These are phyloP conservation scores for Neoitamus cyanurus DNA, from an alignment of 2,888 invertebrate genomes.

Conservation along the genomic window DNA sequence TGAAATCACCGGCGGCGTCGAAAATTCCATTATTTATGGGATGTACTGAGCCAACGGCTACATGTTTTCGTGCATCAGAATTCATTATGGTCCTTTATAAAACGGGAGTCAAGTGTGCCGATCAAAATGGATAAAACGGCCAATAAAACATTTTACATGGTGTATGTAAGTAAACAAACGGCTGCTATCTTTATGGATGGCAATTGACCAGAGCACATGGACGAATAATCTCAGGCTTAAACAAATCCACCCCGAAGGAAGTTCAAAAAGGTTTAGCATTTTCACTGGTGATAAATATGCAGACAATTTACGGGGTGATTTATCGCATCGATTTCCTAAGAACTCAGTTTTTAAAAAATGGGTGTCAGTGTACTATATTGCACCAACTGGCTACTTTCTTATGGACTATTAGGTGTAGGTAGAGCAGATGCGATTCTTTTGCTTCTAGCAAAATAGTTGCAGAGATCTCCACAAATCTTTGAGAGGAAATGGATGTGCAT, in stretches of 20 bases:
- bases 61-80: not conserved
- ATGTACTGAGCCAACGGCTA: not conserved
- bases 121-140: not conserved
- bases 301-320: not conserved
- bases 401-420: too few species aligned
- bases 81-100: not conserved
- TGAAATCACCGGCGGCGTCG: not conserved
- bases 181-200: not conserved
- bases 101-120: not conserved
- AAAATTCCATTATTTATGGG: not conserved
- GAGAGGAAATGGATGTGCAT: too few species aligned
- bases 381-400: not conserved
- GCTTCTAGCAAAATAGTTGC: not conserved
- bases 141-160: not conserved
- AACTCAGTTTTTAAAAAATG: not conserved
- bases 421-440: too few species aligned
- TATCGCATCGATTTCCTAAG: not conserved
- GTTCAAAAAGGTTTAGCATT: not conserved
- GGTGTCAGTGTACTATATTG: not conserved
- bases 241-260: not conserved
- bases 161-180: not conserved
- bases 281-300: not conserved
- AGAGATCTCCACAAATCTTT: too few species aligned
- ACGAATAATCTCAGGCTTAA: not conserved
- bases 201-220: not conserved